Evolutionary conservation across 2,113 vertebrate species (phyloP).

Genomic region (Barbus barbus): DNA sequence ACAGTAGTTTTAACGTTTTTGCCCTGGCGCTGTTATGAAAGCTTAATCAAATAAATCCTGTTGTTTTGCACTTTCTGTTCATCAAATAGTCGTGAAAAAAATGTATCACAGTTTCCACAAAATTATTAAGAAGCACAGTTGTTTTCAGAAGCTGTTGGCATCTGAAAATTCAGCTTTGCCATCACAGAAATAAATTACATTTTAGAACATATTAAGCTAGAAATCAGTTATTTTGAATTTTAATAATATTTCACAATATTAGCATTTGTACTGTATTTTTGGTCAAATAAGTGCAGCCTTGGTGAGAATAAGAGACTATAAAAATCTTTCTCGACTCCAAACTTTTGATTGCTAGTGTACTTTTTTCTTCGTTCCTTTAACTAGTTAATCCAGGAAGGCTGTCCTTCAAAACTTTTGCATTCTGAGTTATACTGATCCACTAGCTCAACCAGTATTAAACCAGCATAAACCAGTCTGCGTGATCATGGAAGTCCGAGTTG

Average conservation of each 20-base stretch:
- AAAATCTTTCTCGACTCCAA: neutral
- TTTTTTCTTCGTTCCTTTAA: neutral
- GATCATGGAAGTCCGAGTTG: neutral
- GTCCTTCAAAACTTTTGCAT: neutral
- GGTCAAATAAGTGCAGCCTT: too few species aligned
- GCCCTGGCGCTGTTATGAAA: too few species aligned
- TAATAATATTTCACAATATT: too few species aligned
- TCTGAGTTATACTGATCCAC: neutral
- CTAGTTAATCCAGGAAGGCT: neutral
- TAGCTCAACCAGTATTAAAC: neutral
- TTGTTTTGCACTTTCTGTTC: neutral
- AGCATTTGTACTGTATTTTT: too few species aligned
- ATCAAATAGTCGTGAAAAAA: too few species aligned
- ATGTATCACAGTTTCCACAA: neutral
- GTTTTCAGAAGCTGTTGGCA: too few species aligned
- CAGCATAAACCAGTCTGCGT: neutral
- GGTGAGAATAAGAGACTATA: too few species aligned
- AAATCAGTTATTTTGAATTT: too few species aligned
- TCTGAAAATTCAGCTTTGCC: neutral
- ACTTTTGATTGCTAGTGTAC: neutral
- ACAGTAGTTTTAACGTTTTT: too few species aligned
- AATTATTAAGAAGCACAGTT: neutral
- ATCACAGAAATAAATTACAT: neutral
- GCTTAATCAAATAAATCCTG: neutral
- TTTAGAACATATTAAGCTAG: too few species aligned